Conservation (phyloP, 2,113 vertebrate genomes). For the Tragelaphus strepsiceros region DNA sequence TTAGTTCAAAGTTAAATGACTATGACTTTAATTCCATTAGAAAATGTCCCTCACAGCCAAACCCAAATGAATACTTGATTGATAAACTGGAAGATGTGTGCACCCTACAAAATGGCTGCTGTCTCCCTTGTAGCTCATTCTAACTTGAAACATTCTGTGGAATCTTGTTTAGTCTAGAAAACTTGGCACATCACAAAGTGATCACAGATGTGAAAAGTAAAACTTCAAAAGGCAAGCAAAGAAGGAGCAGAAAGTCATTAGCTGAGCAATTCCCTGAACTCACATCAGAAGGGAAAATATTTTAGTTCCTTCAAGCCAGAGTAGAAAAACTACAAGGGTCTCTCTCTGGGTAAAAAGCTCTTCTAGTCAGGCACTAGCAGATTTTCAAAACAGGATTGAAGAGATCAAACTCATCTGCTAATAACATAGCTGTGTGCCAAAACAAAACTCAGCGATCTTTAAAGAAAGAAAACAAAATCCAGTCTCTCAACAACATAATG, state of each 20-base stretch:
- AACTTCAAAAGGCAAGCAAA: neutral
- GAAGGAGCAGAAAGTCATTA: neutral
- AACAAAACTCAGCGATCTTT: neutral
- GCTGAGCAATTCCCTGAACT: neutral
- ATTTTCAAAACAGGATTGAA: neutral
- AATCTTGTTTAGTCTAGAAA: neutral
- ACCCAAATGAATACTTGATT: neutral
- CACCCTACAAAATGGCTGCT: neutral
- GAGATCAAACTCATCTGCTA: neutral
- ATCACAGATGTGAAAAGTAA: neutral
- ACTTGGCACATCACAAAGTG: neutral
- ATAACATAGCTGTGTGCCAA: neutral
- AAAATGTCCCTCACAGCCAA: neutral
- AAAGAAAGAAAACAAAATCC: neutral
- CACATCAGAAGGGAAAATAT: neutral
- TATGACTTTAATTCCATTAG: neutral
- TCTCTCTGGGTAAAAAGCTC: neutral
- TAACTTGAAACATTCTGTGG: neutral
- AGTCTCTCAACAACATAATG: neutral
- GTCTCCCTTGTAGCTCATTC: neutral
- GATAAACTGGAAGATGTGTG: neutral
- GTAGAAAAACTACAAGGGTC: neutral
- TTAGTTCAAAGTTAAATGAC: neutral
- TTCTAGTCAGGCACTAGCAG: neutral
- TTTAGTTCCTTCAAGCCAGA: neutral